Percentiles rank a stretch among this genome's conserved stretches.
phyloP scores from a whole-genome alignment of 2,113 vertebrate genomes.

The Rattus norvegicus region DNA sequence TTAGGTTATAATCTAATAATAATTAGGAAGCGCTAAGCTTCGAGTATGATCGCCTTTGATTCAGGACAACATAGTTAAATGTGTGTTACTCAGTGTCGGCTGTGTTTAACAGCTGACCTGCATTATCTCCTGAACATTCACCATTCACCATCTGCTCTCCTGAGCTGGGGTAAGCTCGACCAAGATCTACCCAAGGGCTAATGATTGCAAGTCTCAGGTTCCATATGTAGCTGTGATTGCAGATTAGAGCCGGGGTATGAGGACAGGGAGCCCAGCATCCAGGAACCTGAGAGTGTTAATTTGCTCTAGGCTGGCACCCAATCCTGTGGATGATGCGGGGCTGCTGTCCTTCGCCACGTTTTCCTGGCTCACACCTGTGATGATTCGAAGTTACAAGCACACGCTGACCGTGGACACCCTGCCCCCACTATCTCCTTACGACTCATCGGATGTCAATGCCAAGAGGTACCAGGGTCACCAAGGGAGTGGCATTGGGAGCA shows the following conservation, averaged over 20 bases:
- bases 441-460: slow-evolving; percentile 82
- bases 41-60: neutral
- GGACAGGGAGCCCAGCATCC: too few species aligned
- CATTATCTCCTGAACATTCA: neutral
- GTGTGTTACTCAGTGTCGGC: neutral
- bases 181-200: neutral
- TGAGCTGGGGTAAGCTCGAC: neutral
- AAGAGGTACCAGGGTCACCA: slow-evolving; percentile 81
- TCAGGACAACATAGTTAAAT: neutral
- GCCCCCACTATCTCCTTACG: slow-evolving; percentile 82
- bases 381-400: slow-evolving; percentile 85
- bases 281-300: neutral
- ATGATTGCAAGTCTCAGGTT: accelerated
- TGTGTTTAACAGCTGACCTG: neutral
- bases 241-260: neutral
- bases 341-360: slow-evolving; percentile 87
- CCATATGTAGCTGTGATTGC: neutral
- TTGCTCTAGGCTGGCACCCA: slow-evolving; percentile 75
- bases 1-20: too few species aligned
- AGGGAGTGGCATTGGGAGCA: too few species aligned
- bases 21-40: neutral
- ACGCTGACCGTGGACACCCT: slow-evolving; percentile 80
- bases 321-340: slow-evolving; percentile 87
- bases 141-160: neutral
- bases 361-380: slow-evolving; percentile 88